phyloP scores from a whole-genome alignment of 2,888 invertebrate species.

The Synanthedon vespiformis region DNA sequence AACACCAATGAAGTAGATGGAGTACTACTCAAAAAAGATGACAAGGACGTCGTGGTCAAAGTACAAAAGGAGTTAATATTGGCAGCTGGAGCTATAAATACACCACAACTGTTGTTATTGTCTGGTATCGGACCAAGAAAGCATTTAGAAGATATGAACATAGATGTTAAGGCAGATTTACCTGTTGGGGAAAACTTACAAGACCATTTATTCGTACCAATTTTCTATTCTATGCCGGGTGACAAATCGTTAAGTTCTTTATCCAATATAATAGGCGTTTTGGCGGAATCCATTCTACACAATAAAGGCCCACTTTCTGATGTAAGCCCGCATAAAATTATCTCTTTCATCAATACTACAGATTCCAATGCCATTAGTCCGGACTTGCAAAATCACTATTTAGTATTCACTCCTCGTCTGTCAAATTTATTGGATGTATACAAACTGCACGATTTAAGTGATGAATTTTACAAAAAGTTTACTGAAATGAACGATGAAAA shows the following conservation, averaged over 20 bases:
- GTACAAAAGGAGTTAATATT: conserved; percentile 61
- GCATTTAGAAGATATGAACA: conserved; percentile 40
- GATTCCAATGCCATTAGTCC: conserved; percentile 30
- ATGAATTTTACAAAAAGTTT: conserved; percentile 27
- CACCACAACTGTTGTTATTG: conserved; percentile 60
- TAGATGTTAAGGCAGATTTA: conserved; percentile 48
- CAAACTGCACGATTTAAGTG: conserved; percentile 22
- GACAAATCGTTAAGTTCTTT: conserved; percentile 22
- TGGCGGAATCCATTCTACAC: conserved; percentile 54
- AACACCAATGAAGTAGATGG: conserved; percentile 51
- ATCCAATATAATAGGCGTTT: conserved; percentile 25
- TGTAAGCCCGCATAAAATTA: conserved; percentile 41
- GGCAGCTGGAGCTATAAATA: conserved; percentile 61
- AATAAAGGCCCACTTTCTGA: conserved; percentile 56
- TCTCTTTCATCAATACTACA: conserved; percentile 36
- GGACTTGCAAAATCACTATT: conserved; percentile 36
- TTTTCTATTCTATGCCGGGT: conserved; percentile 33
- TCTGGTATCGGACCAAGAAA: conserved; percentile 64
- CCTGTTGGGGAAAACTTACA: conserved; percentile 65
- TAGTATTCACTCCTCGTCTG: conserved; percentile 28
- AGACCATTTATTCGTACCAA: conserved; percentile 57
- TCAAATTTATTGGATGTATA: conserved; percentile 28
- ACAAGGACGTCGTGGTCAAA: conserved; percentile 31
- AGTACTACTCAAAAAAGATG: conserved; percentile 38
- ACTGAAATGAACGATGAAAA: conserved; percentile 27